Base-by-base conservation (phyloP, 2,888 invertebrate genomes). In the Sarcophaga subvicina region DNA sequence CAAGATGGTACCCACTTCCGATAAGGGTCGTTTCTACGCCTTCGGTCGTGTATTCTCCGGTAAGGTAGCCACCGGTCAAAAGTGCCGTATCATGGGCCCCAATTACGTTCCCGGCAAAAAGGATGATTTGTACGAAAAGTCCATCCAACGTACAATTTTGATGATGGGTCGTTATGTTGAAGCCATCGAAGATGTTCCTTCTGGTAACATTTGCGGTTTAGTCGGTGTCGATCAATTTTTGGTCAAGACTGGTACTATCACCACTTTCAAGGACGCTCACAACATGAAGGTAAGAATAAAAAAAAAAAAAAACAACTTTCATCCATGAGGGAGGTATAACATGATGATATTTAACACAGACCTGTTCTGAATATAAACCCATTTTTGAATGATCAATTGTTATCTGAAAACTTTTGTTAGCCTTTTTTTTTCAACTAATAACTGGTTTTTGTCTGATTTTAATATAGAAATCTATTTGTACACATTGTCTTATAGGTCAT, bases 81-180 rank as follows among this genome's bases (percentile, higher is more conserved):
- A 98, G 94, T 98, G 98, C 87, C 97, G 99, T 92, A 99, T 99
- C 94, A 99, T 99, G 98, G 99, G 99, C 90, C 99, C 99, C 91
- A 99, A 99, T 95, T 99, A 96, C 95, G 94, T 95, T 17, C 99
- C 99, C 79, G 99, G 99, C 92, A 99, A 99, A 95, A 99, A 99
- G 94, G 99, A 99, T 94, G 99, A 99, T 95, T 94, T 99, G 93
- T 99, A 98, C 92, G 99, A 99, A 94, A 99, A 99, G 95, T 98
- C 98, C 90, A 99, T 99, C 94, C 99, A 99, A 95, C 97, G 99
- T 94, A 99, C 99, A 87, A 99, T 99, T 93, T 96, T 99, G 92
- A 99, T 99, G 99, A 99, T 99, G 99, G 99, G 99, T 89, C 98
- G 99, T 94, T 99, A 99, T 93, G 98, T 98, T 86, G 99, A 99